These are phyloP conservation scores for Emydoidea blandingii DNA, from an alignment of 2,797 vertebrate species.

Conservation along the genomic window DNA sequence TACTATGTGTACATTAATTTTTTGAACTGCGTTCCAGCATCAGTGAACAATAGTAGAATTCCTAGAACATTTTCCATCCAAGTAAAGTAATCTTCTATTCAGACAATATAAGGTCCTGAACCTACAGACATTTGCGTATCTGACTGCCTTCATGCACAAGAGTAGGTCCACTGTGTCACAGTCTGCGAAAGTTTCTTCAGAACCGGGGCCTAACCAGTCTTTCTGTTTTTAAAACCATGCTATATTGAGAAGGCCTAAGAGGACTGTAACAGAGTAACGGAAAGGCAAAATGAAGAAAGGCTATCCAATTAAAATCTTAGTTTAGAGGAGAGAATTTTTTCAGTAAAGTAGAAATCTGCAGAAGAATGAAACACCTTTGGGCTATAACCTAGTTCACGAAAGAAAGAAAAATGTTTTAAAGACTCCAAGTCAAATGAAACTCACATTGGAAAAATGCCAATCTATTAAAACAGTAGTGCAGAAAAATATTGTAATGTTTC, in stretches of 20 bases:
- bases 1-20: neutral
- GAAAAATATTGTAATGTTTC: neutral
- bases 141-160: neutral
- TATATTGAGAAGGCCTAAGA: neutral
- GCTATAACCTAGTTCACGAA: neutral
- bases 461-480: neutral
- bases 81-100: neutral
- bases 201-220: neutral
- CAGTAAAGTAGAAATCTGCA: rapidly evolving
- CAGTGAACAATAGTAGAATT: neutral
- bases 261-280: neutral
- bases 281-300: neutral
- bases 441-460: neutral
- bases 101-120: neutral
- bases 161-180: neutral
- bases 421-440: neutral
- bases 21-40: neutral
- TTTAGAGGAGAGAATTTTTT: neutral
- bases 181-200: neutral
- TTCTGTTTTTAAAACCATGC: neutral
- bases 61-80: neutral
- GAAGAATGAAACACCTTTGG: neutral
- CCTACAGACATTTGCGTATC: neutral
- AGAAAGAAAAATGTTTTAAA: too few species aligned
- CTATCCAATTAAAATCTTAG: neutral